phyloP scores from a whole-genome alignment of 64 coral and sea anemone genomes.

The Orbicella faveolata region DNA sequence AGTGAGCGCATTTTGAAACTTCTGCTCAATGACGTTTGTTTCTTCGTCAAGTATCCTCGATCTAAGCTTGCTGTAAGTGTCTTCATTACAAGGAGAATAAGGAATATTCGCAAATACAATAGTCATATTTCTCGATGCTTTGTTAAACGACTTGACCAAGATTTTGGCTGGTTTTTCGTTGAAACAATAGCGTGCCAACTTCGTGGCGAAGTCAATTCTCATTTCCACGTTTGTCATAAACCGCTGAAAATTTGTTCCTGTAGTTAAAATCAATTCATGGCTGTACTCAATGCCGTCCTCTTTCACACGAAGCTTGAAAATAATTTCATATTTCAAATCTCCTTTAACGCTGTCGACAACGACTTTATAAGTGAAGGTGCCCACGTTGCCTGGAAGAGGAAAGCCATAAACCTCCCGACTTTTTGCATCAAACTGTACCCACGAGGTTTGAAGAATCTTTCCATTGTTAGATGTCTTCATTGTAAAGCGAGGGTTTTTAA shows the following conservation, averaged over 20 bases:
- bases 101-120: slow-evolving; percentile 61
- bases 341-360: slow-evolving; percentile 28
- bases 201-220: slow-evolving; percentile 59
- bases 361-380: slow-evolving; percentile 30
- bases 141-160: slow-evolving; percentile 59
- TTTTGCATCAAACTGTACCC: slow-evolving; percentile 63
- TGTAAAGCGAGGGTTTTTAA: slow-evolving; percentile 28
- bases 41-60: slow-evolving; percentile 31
- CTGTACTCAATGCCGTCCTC: slow-evolving; percentile 29
- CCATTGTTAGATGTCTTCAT: slow-evolving; percentile 66
- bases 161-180: slow-evolving; percentile 12
- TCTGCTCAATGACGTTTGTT: slow-evolving; percentile 3
- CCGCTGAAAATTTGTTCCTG: slow-evolving; percentile 22
- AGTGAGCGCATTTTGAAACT: slow-evolving; percentile 68
- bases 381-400: slow-evolving; percentile 64
- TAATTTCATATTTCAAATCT: slow-evolving; percentile 1
- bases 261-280: slow-evolving; percentile 68
- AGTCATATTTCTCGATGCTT: slow-evolving; percentile 25
- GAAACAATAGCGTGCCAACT: slow-evolving; percentile 54
- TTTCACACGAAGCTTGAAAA: slow-evolving; percentile 35
- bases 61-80: slow-evolving; percentile 35
- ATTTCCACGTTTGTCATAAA: slow-evolving; percentile 53
- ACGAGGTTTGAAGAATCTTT: slow-evolving; percentile 40
- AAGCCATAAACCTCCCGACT: slow-evolving; percentile 44
- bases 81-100: slow-evolving; percentile 64